Evolutionary conservation across 2,797 vertebrate genomes (phyloP).

Genomic region (Anniella stebbinsi): DNA sequence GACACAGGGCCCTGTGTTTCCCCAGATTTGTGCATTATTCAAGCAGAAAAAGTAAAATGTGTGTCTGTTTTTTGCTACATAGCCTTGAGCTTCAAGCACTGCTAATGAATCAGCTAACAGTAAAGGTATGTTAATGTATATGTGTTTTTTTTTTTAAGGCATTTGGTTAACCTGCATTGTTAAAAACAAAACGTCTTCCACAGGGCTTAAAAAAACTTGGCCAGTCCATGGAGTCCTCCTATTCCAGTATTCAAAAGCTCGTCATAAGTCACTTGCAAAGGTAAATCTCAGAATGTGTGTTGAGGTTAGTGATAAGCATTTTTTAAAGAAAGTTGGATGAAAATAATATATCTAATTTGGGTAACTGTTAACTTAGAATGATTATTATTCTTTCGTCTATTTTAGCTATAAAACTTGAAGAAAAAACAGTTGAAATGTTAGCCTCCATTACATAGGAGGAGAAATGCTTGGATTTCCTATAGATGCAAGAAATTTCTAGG

Average conservation of each 20-base stretch:
- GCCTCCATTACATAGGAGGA: background rate
- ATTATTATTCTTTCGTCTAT: background rate
- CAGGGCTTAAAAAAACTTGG: conserved; percentile 98
- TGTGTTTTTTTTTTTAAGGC: background rate
- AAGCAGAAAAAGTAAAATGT: conserved; percentile 23
- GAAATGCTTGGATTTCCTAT: background rate
- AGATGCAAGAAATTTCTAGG: background rate
- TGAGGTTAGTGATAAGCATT: background rate
- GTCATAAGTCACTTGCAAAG: conserved; percentile 98
- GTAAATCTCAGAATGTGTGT: conserved; percentile 74
- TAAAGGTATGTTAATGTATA: conserved; percentile 85
- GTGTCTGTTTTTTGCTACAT: conserved; percentile 36
- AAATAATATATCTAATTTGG: background rate
- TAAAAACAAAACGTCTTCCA: conserved; percentile 54
- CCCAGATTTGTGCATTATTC: conserved; percentile 32
- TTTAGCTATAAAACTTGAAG: background rate
- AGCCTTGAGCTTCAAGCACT: conserved; percentile 96
- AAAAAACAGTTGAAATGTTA: background rate
- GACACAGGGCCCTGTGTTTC: conserved; percentile 54
- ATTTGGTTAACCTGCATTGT: background rate
- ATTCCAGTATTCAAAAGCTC: conserved; percentile 97
- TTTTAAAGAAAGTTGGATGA: no score
- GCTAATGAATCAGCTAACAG: conserved; percentile 96
- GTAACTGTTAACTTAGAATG: background rate
- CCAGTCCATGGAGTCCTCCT: conserved; percentile 97